phyloP scores from a whole-genome alignment of 30 jellyfish, hydroid and myxozoan species.

The Nemopilema nomurai region DNA sequence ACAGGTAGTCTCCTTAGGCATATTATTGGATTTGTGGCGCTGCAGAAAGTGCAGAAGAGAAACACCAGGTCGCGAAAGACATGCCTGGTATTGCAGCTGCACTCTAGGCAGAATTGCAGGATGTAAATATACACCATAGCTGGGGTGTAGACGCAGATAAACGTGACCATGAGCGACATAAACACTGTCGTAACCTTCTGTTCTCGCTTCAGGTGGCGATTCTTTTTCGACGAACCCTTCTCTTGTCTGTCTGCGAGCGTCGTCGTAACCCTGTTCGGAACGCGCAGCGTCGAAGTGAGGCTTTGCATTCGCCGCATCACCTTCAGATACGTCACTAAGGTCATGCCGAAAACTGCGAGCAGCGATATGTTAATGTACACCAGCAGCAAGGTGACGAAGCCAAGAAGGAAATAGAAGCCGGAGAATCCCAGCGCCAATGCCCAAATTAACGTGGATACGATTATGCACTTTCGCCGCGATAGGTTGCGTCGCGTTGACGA shows the following conservation, averaged over 20 bases:
- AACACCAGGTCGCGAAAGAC: slow-evolving; percentile 78
- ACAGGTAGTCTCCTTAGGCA: slow-evolving; percentile 77
- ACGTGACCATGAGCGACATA: slow-evolving; percentile 46
- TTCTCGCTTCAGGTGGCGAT: slow-evolving; percentile 22
- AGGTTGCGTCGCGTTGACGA: slow-evolving; percentile 42
- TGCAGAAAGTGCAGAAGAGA: slow-evolving; percentile 61
- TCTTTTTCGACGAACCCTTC: not conserved
- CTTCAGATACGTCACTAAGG: slow-evolving; percentile 58
- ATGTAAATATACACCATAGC: slow-evolving; percentile 64
- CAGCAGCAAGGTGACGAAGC: slow-evolving; percentile 56
- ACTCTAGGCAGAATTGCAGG: slow-evolving; percentile 78
- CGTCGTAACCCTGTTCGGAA: not conserved
- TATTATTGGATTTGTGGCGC: slow-evolving; percentile 82
- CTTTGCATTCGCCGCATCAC: slow-evolving; percentile 27
- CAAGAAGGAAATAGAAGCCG: slow-evolving; percentile 64
- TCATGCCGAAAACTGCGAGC: slow-evolving; percentile 54
- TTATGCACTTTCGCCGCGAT: slow-evolving; percentile 42
- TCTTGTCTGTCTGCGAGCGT: not conserved
- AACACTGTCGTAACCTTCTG: slow-evolving; percentile 63
- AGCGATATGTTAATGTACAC: slow-evolving; percentile 75
- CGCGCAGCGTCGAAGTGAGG: slow-evolving; percentile 5
- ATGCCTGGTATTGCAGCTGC: slow-evolving; percentile 79
- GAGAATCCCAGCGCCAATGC: slow-evolving; percentile 60
- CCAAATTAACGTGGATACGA: slow-evolving; percentile 64
- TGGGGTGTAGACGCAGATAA: slow-evolving; percentile 65